These are phyloP conservation scores for Herpailurus yagouaroundi DNA, from an alignment of 2,113 vertebrate genomes.

Conservation along the genomic window DNA sequence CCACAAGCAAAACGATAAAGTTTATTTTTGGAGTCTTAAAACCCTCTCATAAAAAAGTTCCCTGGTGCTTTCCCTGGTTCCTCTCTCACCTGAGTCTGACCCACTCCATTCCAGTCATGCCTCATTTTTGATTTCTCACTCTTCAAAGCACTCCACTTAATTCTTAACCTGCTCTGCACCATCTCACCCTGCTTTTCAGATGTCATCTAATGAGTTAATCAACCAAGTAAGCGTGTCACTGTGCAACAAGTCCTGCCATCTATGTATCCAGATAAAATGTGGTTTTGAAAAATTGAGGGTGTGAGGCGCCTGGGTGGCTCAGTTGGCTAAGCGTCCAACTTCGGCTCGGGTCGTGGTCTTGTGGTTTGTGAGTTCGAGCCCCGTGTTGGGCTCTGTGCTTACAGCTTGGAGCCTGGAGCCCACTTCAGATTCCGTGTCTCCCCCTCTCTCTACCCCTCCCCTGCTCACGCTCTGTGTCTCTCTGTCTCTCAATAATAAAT, in stretches of 20 bases:
- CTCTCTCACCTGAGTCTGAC: neutral
- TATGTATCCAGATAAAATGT: neutral
- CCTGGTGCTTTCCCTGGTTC: neutral
- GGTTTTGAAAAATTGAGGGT: neutral
- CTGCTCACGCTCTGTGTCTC: too few species aligned
- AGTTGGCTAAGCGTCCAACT: too few species aligned
- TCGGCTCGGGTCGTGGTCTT: too few species aligned
- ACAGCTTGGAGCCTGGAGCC: too few species aligned
- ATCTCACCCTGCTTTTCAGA: neutral
- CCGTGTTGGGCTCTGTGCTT: too few species aligned
- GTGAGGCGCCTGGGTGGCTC: too few species aligned
- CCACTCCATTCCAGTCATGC: neutral
- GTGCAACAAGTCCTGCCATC: neutral
- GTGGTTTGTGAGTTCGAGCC: too few species aligned
- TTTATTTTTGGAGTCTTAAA: constrained; percentile 1
- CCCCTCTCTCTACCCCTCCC: too few species aligned
- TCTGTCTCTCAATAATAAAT: too few species aligned
- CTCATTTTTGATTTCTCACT: neutral
- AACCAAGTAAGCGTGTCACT: neutral
- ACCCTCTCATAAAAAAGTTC: neutral
- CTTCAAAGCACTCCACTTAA: neutral
- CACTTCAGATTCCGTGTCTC: too few species aligned
- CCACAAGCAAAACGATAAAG: neutral
- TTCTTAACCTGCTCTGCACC: neutral
- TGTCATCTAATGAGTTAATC: neutral